Evolutionary conservation across 37 sponge, comb jelly and placozoan species (phyloP).

Genomic region (Haliclona indistincta): DNA sequence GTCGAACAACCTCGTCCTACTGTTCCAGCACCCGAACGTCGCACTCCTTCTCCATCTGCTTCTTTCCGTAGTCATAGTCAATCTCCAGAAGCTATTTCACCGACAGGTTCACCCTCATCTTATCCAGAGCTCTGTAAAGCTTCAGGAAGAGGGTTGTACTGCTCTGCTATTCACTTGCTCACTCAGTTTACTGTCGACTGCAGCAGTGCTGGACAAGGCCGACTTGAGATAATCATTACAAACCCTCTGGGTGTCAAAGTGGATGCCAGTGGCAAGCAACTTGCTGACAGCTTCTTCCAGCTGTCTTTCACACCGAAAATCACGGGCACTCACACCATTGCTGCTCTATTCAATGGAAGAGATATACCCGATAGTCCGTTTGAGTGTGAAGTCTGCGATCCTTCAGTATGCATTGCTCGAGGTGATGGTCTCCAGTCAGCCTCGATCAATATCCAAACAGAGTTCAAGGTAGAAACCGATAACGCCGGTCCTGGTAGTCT

Average conservation of each 20-base stretch:
- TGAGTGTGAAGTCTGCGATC: conserved; percentile 22
- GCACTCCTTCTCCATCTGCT: too few species aligned
- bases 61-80: too few species aligned
- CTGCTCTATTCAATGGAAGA: conserved; percentile 20
- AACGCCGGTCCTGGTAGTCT: conserved; percentile 47
- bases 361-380: conserved; percentile 46
- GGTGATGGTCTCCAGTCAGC: conserved; percentile 40
- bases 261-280: conserved; percentile 9
- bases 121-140: neutral
- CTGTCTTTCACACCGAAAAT: conserved; percentile 22
- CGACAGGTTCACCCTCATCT: neutral
- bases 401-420: conserved; percentile 29
- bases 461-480: conserved; percentile 30
- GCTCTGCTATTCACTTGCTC: neutral
- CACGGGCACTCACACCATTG: conserved; percentile 21
- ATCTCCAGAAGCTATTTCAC: too few species aligned
- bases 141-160: neutral
- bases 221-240: conserved; percentile 8
- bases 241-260: conserved; percentile 11
- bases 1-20: too few species aligned
- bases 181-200: conserved; percentile 57
- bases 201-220: conserved; percentile 31
- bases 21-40: too few species aligned
- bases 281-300: conserved; percentile 8
- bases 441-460: conserved; percentile 17